Evolutionary conservation across 2,113 vertebrate species (phyloP).

Genomic region (Phylloscopus trochilus): DNA sequence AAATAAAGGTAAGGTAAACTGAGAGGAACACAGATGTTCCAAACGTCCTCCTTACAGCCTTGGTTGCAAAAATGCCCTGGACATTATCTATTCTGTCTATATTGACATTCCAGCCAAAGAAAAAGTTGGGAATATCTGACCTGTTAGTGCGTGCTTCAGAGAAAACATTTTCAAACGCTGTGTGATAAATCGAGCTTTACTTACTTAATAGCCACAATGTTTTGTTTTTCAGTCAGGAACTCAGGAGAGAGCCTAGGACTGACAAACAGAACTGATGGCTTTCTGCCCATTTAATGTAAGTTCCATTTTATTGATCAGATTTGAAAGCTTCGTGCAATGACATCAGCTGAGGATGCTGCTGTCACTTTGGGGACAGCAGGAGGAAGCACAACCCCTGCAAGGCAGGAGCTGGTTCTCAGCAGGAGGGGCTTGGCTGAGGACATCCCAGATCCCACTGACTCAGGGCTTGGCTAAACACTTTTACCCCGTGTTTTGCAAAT

Average conservation of each 20-base stretch:
- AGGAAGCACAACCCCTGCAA: slow-evolving; percentile 5
- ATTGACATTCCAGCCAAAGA: slow-evolving; percentile 7
- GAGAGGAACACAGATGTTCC: not conserved
- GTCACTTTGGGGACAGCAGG: slow-evolving; percentile 15
- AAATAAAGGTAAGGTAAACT: not conserved
- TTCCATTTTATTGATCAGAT: slow-evolving; percentile 66
- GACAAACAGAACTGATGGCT: slow-evolving; percentile 31
- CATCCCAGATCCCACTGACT: slow-evolving; percentile 34
- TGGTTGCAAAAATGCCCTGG: not conserved
- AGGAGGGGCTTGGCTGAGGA: not conserved
- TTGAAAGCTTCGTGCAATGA: slow-evolving; percentile 5
- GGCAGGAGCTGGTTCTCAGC: slow-evolving; percentile 36
- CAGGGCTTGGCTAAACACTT: not conserved
- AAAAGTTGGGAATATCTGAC: slow-evolving; percentile 41
- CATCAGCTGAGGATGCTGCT: slow-evolving; percentile 50
- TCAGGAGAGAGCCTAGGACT: slow-evolving; percentile 49
- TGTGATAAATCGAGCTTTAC: slow-evolving; percentile 75
- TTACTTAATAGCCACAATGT: slow-evolving; percentile 69
- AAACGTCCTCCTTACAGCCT: slow-evolving; percentile 15
- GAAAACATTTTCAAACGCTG: slow-evolving; percentile 71
- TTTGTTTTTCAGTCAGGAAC: slow-evolving; percentile 65
- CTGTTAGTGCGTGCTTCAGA: slow-evolving; percentile 70
- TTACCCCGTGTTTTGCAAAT: not conserved
- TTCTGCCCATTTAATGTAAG: slow-evolving; percentile 59
- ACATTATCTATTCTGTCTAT: not conserved